Conservation (phyloP, 2,113 vertebrate genomes). For the Anguilla rostrata region DNA sequence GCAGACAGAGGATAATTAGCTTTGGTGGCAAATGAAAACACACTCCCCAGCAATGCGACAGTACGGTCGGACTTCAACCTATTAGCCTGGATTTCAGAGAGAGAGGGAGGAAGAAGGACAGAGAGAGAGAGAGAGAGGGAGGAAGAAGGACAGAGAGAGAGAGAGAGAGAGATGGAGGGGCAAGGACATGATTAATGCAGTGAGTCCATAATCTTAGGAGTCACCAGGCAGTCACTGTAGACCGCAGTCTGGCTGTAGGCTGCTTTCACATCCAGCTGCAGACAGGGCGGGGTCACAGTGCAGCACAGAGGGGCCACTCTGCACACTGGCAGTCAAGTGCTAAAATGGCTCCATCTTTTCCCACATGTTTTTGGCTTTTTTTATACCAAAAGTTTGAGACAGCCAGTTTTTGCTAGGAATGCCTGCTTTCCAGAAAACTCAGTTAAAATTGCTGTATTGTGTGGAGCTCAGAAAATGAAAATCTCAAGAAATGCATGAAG, state of each 20-base stretch:
- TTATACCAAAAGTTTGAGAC: not conserved
- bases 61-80: not conserved
- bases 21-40: not conserved
- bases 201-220: conserved; percentile 1
- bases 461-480: not conserved
- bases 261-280: not conserved
- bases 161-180: not conserved
- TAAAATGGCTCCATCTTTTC: not conserved
- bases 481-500: not conserved
- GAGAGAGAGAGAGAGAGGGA: not conserved
- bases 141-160: not conserved
- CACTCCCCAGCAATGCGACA: not conserved
- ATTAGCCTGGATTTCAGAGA: not conserved
- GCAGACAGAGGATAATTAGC: conserved; percentile 3
- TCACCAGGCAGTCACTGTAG: not conserved
- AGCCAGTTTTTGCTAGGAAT: not conserved
- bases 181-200: not conserved
- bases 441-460: not conserved
- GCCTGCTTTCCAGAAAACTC: not conserved
- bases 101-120: not conserved
- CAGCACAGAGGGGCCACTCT: not conserved
- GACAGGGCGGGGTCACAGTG: not conserved
- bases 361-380: not conserved
- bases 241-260: not conserved
- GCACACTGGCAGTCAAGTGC: not conserved